Base-by-base conservation (phyloP, 2,888 invertebrate genomes). In the Parelbella ahira region DNA sequence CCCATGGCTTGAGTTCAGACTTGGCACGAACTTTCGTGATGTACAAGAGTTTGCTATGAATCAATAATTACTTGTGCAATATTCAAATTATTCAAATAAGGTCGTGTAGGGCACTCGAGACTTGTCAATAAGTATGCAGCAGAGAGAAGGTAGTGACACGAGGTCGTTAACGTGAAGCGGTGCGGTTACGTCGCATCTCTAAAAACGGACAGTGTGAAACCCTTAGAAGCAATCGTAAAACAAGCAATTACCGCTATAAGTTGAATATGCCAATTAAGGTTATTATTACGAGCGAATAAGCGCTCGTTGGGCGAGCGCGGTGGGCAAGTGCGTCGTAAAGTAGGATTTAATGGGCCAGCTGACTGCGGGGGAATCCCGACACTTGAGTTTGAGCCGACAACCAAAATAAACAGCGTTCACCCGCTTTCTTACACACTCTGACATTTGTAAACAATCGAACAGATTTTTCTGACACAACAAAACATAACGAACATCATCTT, bases 211-310 rank as follows among this genome's bases (percentile, higher is more conserved):
- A 13, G 25, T 33, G 32, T 27, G 4, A 20, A 25, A 20, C 3
- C 39, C 39, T 41, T 27, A 41, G 25, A 41, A 60, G 61, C 54
- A 53, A 58, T 63, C 56, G 63, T 70, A 71, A 70, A 72, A 71
- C 66, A 65, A 62, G 56, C 64, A 66, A 72, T 75, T 73, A 78
- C 65, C 54, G 57, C 60, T 60, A 71, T 81, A 78, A 83, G 81
- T 78, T 81, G 74, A 77, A 83, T 81, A 75, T 63, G 65, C 71
- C 83, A 83, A 83, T 84, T 83, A 83, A 73, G 74, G 74, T 76
- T 68, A 73, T 71, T 72, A 63, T 74, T 68, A 74, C 75, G 70
- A 70, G 66, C 73, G 69, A 65, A 66, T 76, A 72, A 79, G 69
- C 68, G 75, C 58, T 69, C 63, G 64, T 54, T 53, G 63, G 63